These are phyloP conservation scores for Neostethus bicornis DNA, from an alignment of 2,797 vertebrate species.

Conservation along the genomic window DNA sequence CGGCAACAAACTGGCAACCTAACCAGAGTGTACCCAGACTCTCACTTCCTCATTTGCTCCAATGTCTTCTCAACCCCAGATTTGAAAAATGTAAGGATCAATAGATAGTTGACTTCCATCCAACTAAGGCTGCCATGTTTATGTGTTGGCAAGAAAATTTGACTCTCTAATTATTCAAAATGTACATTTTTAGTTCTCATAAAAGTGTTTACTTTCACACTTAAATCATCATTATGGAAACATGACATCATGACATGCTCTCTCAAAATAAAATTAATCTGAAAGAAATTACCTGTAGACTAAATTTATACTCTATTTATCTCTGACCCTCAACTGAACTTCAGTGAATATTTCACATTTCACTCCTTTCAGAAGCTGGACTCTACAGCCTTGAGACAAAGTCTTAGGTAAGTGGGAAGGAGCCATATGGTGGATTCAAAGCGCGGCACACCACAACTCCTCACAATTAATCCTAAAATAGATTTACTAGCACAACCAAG, in stretches of 20 bases:
- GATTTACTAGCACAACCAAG: conserved; percentile 15
- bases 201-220: conserved; percentile 2
- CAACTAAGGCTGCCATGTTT: conserved; percentile 21
- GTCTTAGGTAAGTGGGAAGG: conserved; percentile 17
- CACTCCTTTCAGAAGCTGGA: conserved; percentile 2
- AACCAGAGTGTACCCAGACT: no score
- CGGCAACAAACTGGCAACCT: no score
- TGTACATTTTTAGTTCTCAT: conserved; percentile 4
- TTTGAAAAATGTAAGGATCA: no score
- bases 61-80: no score
- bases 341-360: conserved; percentile 21
- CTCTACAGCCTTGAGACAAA: conserved; percentile 3
- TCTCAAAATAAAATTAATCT: not conserved
- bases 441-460: conserved; percentile 5
- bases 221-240: conserved; percentile 6
- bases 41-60: no score
- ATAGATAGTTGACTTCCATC: not conserved
- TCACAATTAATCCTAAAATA: conserved; percentile 23
- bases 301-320: conserved; percentile 1
- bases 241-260: not conserved
- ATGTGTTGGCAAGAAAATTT: conserved; percentile 20
- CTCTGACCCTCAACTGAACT: conserved; percentile 20
- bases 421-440: conserved; percentile 21
- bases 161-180: conserved; percentile 3
- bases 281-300: not conserved